Evolutionary conservation across 2,113 vertebrate genomes (phyloP).

Genomic region (Origma solitaria): DNA sequence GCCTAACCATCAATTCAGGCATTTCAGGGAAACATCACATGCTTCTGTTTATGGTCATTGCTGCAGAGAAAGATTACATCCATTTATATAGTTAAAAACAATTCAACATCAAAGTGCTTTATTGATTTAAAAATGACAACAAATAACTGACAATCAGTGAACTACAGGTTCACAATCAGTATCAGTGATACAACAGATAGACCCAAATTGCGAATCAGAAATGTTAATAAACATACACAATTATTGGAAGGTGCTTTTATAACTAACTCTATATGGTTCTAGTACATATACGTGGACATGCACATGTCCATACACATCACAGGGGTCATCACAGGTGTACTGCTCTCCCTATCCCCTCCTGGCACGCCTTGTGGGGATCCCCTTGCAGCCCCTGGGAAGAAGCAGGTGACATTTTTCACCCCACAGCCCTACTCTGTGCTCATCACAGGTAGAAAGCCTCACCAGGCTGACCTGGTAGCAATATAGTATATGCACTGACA

Average conservation of each 20-base stretch:
- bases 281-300: rapidly evolving
- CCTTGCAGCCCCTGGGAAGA: background rate
- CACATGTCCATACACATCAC: too few relatives aligned
- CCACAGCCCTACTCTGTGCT: background rate
- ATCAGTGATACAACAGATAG: background rate
- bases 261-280: rapidly evolving
- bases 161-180: background rate
- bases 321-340: background rate
- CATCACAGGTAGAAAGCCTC: background rate
- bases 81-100: background rate
- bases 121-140: background rate
- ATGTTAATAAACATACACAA: background rate
- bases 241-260: background rate
- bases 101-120: background rate
- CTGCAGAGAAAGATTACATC: background rate
- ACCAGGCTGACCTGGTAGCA: background rate
- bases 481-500: background rate
- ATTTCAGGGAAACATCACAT: background rate
- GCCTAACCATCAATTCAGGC: background rate
- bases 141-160: background rate
- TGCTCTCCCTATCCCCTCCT: background rate
- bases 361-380: too few relatives aligned
- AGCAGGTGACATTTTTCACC: background rate
- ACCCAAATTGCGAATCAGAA: background rate
- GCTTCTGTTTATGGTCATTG: background rate